These are phyloP conservation scores for Pungitius pungitius DNA, from an alignment of 2,113 vertebrate species.

Conservation along the genomic window DNA sequence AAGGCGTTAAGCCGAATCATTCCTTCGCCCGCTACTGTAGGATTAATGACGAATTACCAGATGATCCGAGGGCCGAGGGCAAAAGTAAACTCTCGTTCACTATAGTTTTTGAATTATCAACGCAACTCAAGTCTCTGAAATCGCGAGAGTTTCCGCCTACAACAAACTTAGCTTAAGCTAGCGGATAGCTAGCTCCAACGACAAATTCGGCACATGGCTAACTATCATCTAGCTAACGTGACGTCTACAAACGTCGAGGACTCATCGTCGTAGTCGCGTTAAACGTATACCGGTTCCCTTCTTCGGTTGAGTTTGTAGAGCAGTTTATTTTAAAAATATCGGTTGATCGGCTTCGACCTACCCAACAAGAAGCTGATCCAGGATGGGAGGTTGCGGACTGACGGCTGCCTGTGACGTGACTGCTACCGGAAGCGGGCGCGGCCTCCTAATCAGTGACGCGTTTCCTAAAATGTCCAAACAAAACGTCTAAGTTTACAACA, in stretches of 20 bases:
- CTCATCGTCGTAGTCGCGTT: too few species aligned
- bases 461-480: neutral
- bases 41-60: neutral
- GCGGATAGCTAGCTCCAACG: neutral
- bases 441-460: neutral
- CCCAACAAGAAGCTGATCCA: neutral
- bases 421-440: too few species aligned
- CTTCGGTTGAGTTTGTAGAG: neutral
- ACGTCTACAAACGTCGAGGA: too few species aligned
- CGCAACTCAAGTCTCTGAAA: neutral
- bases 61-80: rapidly evolving
- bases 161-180: neutral
- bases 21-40: too few species aligned
- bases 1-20: too few species aligned
- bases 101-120: neutral
- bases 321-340: neutral
- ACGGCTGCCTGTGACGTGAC: too few species aligned
- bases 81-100: neutral
- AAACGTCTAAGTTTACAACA: neutral
- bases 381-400: neutral
- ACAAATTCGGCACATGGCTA: neutral
- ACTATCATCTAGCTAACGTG: too few species aligned
- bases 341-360: neutral
- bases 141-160: too few species aligned
- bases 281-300: neutral